Percentiles rank a stretch among this genome's conserved stretches.
Evolutionary conservation across 2,113 vertebrate genomes (phyloP).

Genomic region (Podarcis raffonei): DNA sequence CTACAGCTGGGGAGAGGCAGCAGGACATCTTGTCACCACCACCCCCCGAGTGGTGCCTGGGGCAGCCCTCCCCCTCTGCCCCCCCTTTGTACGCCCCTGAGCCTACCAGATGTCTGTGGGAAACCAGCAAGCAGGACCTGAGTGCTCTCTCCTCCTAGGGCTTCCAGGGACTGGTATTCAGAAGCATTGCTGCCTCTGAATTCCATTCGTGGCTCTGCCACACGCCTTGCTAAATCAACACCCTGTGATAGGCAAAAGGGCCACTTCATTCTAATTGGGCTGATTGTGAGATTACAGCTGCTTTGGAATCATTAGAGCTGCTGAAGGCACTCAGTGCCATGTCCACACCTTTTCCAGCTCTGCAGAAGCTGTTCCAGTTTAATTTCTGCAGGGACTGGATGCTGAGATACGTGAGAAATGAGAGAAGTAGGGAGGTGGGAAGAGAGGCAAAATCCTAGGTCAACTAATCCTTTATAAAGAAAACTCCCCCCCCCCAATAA

Average conservation of each 20-base stretch:
- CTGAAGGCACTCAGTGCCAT: not conserved
- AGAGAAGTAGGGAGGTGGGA: not conserved
- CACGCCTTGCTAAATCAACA: not conserved
- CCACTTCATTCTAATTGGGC: constrained; percentile 2
- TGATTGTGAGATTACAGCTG: not conserved
- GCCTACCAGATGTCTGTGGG: too few species aligned
- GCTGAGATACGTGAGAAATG: not conserved
- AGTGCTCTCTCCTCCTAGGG: too few species aligned
- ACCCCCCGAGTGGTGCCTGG: too few species aligned
- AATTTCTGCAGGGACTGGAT: not conserved
- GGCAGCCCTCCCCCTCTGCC: too few species aligned
- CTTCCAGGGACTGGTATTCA: too few species aligned
- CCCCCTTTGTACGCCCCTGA: too few species aligned
- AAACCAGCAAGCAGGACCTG: too few species aligned
- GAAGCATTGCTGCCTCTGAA: not conserved
- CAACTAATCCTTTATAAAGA: not conserved
- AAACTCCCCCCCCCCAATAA: not conserved
- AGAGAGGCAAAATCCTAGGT: not conserved
- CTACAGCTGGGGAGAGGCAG: too few species aligned
- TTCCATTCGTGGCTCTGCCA: not conserved
- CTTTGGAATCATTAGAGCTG: not conserved
- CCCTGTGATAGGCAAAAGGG: not conserved
- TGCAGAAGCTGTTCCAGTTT: not conserved
- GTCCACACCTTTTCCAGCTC: not conserved
- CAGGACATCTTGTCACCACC: too few species aligned